Evolutionary conservation across 92 coral and sea anemone genomes (phyloP), one percentile per base, ranked within the genome.

Genomic region (Hydrozoanthus gracilis): DNA sequence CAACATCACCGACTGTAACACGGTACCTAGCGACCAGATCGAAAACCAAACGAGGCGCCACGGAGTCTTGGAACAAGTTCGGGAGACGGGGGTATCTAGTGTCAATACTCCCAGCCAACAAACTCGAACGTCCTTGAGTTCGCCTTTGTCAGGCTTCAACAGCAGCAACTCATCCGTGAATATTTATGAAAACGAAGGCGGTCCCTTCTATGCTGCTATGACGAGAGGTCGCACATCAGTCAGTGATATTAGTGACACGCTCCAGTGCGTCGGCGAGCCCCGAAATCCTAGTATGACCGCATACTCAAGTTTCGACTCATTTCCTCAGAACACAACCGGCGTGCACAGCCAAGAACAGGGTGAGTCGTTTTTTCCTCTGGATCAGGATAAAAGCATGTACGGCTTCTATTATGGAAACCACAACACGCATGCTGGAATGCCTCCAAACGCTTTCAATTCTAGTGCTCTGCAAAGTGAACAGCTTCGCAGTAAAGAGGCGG

Each of bases 381-480:
- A 52, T 50, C 87, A 75, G 72, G 88, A 79, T 79, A 77, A 69
- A 69, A 76, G 84, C 35, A 84, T 90, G 89, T 93, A 91, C 76
- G 79, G 91, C 65, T 94, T 90, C 88, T 87, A 87, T 45, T 95
- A 88, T 88, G 82, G 89, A 16, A 86, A 88, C 27, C 92, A 91
- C 84, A 90, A 87, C 80, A 69, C 87, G 52, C 93, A 86, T 70
- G 88, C 74, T 87, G 97, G 95, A 89, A 92, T 91, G 84, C 88
- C 96, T 15, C 15, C 96, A 70, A 83, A 83, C 55, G 79, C 74
- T 50, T 94, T 89, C 77, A 92, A 88, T 89, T 90, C 90, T 78
- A 89, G 80, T 78, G 84, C 86, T 92, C 48, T 92, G 95, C 93
- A 87, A 89, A 92, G 85, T 87, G 91, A 90, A 78, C 91, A 83